Conservation (phyloP, 2,113 vertebrate species). For the Callopanchax toddi region DNA sequence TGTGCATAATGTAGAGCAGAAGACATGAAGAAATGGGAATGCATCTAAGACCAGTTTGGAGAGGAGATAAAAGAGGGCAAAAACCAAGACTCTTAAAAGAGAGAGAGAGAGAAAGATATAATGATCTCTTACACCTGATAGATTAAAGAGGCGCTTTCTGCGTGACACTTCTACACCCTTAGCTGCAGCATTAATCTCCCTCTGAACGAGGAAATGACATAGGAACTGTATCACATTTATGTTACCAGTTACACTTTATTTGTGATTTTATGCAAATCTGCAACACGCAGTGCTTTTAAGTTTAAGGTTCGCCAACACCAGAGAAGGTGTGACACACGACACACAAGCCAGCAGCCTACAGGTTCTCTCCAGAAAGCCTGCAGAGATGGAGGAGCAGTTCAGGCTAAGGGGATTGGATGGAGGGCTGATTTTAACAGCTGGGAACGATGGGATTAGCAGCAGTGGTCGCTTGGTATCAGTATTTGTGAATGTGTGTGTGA, state of each 20-base stretch:
- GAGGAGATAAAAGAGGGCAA: slow-evolving; percentile 28
- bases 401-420: slow-evolving; percentile 43
- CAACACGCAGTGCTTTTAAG: slow-evolving; percentile 5
- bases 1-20: slow-evolving; percentile 33
- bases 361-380: slow-evolving; percentile 51
- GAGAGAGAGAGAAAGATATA: slow-evolving; percentile 7
- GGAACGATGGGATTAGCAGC: slow-evolving; percentile 70
- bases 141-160: neutral
- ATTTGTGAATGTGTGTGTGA: slow-evolving; percentile 48
- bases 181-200: slow-evolving; percentile 13
- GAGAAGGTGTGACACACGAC: slow-evolving; percentile 12
- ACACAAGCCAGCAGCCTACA: slow-evolving; percentile 48
- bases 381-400: slow-evolving; percentile 34
- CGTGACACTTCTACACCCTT: slow-evolving; percentile 17
- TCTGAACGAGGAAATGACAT: neutral
- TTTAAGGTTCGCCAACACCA: slow-evolving; percentile 13
- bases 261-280: slow-evolving; percentile 5
- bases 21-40: slow-evolving; percentile 15
- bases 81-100: no score
- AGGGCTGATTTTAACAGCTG: slow-evolving; percentile 72
- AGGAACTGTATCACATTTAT: neutral
- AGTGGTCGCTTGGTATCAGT: slow-evolving; percentile 54
- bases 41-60: slow-evolving; percentile 15
- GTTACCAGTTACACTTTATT: slow-evolving; percentile 3
- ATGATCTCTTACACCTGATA: slow-evolving; percentile 19